phyloP scores from a whole-genome alignment of 2,888 invertebrate genomes.

The Ochropleura leucogaster region DNA sequence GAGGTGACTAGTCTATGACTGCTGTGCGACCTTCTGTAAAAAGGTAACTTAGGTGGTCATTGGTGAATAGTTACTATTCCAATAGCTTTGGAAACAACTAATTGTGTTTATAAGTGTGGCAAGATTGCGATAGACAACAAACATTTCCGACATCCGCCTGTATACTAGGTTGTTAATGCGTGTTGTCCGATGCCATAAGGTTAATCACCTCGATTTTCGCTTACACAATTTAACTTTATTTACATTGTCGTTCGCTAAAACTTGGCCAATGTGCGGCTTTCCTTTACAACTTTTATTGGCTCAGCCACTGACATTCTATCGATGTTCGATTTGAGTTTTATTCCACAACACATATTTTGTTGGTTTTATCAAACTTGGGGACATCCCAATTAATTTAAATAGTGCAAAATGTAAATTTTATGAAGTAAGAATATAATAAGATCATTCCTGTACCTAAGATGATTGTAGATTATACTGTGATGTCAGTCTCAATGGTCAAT shows the following conservation, averaged over 20 bases:
- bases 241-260: conserved; percentile 47
- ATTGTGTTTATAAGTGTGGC: conserved; percentile 32
- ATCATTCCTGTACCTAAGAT: conserved; percentile 90
- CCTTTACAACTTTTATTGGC: conserved; percentile 14
- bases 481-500: conserved; percentile 90
- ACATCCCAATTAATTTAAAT: conserved; percentile 78
- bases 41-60: conserved; percentile 10
- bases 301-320: conserved; percentile 31
- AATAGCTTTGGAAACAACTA: conserved; percentile 19
- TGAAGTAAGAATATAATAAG: conserved; percentile 82
- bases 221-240: conserved; percentile 48
- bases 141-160: conserved; percentile 55
- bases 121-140: conserved; percentile 50
- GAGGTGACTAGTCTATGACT: conserved; percentile 22
- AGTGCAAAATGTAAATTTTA: conserved; percentile 87
- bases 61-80: conserved; percentile 30
- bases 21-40: conserved; percentile 8
- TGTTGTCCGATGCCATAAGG: conserved; percentile 40
- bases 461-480: conserved; percentile 89
- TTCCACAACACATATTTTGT: conserved; percentile 34
- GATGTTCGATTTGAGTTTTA: conserved; percentile 33
- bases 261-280: conserved; percentile 40
- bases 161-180: conserved; percentile 43
- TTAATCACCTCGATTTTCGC: conserved; percentile 44
- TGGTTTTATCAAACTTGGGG: conserved; percentile 69